These are phyloP conservation scores for Notarius lentiginosus DNA, from an alignment of 2,113 vertebrate genomes.

Conservation along the genomic window DNA sequence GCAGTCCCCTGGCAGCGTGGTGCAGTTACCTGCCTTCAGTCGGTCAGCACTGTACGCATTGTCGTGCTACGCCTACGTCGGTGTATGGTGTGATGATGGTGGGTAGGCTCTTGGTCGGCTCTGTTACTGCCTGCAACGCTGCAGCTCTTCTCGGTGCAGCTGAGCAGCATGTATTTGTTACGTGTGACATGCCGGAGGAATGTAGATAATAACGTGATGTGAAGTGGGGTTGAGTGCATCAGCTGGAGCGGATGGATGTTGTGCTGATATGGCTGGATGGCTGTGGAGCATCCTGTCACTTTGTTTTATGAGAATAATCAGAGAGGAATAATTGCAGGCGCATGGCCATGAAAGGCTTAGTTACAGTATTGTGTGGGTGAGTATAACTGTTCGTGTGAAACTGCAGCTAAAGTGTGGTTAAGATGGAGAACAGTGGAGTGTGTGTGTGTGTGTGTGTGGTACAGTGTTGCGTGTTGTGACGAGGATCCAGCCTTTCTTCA, in stretches of 20 bases:
- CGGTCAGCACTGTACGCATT: neutral
- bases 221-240: conserved; percentile 40
- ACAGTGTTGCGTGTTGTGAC: neutral
- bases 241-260: conserved; percentile 18
- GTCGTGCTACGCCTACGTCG: neutral
- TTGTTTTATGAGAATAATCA: conserved; percentile 27
- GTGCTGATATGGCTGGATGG: conserved; percentile 24
- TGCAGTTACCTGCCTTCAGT: conserved; percentile 17
- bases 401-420: conserved; percentile 5
- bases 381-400: neutral
- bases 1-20: neutral
- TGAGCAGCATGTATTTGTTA: conserved; percentile 29
- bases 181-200: conserved; percentile 36
- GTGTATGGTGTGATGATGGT: neutral
- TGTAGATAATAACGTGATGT: conserved; percentile 36
- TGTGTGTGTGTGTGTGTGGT: neutral
- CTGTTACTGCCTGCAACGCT: neutral
- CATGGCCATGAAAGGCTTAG: conserved; percentile 8
- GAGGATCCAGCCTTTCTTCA: neutral
- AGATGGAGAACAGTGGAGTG: neutral
- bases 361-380: conserved; percentile 17
- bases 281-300: conserved; percentile 26
- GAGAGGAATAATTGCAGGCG: conserved; percentile 7
- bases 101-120: neutral
- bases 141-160: conserved; percentile 6